phyloP scores from a whole-genome alignment of 1,140 invertebrate species.

The Bicyclus anynana region DNA sequence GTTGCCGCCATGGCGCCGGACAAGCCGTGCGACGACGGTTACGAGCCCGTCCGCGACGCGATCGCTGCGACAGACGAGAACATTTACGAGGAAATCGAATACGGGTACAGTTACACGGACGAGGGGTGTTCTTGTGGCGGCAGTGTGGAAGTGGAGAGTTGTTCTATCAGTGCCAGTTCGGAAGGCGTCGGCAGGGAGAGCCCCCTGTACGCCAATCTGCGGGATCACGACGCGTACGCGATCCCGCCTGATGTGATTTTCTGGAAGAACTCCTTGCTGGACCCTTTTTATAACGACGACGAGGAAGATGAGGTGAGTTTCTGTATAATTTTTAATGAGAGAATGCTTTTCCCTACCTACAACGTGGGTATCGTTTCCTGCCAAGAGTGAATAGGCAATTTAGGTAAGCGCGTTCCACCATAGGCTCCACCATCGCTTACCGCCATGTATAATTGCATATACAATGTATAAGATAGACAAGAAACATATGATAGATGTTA shows the following conservation, averaged over 20 bases:
- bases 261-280: slow-evolving; percentile 69
- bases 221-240: slow-evolving; percentile 62
- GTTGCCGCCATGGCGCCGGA: slow-evolving; percentile 60
- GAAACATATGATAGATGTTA: too few species aligned
- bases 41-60: slow-evolving; percentile 66
- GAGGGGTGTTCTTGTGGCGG: slow-evolving; percentile 64
- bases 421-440: too few species aligned
- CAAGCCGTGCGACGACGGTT: slow-evolving; percentile 59
- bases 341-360: too few species aligned
- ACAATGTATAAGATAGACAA: too few species aligned
- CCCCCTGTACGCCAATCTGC: slow-evolving; percentile 68
- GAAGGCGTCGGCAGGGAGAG: slow-evolving; percentile 66
- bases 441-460: too few species aligned
- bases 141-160: slow-evolving; percentile 66
- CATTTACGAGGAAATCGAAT: slow-evolving; percentile 71
- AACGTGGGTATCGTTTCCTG: too few species aligned
- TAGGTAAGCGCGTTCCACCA: too few species aligned
- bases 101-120: slow-evolving; percentile 59
- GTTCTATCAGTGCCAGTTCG: slow-evolving; percentile 63
- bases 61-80: slow-evolving; percentile 52
- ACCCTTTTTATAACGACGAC: slow-evolving; percentile 72
- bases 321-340: neutral
- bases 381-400: too few species aligned
- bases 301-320: slow-evolving; percentile 74
- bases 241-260: slow-evolving; percentile 63